A percentile compares a stretch with the other conserved stretches of the same genome.
These are phyloP conservation scores for Dusona sp. DNA, from an alignment of 2,888 invertebrate genomes.

Conservation along the genomic window DNA sequence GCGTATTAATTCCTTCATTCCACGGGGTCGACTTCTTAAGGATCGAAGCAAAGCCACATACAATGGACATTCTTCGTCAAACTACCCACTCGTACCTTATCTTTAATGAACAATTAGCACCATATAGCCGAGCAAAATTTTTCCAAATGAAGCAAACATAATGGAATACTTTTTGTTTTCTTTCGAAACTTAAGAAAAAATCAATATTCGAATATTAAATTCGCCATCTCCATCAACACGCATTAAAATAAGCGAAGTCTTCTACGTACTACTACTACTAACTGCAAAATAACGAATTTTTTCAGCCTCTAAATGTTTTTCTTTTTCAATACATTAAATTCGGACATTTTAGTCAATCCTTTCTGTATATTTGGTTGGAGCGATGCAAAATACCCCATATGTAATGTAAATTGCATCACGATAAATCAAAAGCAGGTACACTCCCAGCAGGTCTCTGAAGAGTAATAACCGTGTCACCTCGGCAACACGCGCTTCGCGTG, in stretches of 20 bases:
- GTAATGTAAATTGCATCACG: conserved; percentile 29
- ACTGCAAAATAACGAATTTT: neutral
- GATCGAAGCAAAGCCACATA: conserved; percentile 20
- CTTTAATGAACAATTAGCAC: neutral
- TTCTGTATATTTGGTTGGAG: neutral
- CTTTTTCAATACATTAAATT: neutral
- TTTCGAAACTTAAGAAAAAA: neutral
- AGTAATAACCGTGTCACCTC: conserved; percentile 51
- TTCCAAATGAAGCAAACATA: neutral
- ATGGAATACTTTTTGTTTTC: neutral
- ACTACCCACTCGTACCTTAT: neutral
- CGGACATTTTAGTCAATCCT: neutral
- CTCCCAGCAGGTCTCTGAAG: conserved; percentile 32
- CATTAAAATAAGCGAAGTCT: neutral
- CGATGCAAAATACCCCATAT: conserved; percentile 13
- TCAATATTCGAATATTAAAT: neutral
- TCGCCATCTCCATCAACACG: neutral
- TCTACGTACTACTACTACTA: no score
- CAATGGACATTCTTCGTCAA: neutral
- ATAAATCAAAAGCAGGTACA: conserved; percentile 49
- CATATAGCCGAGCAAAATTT: neutral
- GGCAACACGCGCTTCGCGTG: conserved; percentile 45
- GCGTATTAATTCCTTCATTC: conserved; percentile 67
- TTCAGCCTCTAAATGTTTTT: neutral
- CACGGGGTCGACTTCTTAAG: conserved; percentile 31